A percentile compares a stretch with the other conserved stretches of the same genome.
phyloP scores from a whole-genome alignment of 2,888 invertebrate species.

The Oxyscelio sp. region DNA sequence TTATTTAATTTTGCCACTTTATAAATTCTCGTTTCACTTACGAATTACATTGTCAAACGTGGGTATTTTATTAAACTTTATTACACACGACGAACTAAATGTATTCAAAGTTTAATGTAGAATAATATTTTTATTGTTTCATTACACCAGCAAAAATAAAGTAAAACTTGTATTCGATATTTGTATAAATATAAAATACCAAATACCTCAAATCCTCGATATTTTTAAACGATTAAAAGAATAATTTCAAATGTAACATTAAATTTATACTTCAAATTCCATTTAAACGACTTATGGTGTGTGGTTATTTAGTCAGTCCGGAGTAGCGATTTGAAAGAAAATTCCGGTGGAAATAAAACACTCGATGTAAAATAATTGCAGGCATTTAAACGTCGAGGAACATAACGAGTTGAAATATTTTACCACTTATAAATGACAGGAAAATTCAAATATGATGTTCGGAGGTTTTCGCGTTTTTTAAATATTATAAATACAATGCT shows the following conservation, averaged over 20 bases:
- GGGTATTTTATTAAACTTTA: no score
- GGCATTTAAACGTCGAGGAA: constrained; percentile 7
- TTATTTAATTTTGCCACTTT: no score
- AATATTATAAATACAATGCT: constrained; percentile 49
- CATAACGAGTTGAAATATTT: constrained; percentile 44
- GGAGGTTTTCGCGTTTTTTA: constrained; percentile 22
- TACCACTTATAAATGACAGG: constrained; percentile 21
- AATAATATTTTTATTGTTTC: constrained; percentile 58
- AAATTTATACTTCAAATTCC: constrained; percentile 9
- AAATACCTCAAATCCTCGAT: constrained; percentile 19
- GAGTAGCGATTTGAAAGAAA: constrained; percentile 53
- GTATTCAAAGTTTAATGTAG: no score
- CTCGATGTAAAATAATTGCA: constrained; percentile 44
- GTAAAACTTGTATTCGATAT: constrained; percentile 44
- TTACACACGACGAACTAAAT: no score
- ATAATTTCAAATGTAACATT: constrained; percentile 57
- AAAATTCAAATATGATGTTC: constrained; percentile 2
- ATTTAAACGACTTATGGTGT: constrained; percentile 52
- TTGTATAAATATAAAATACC: constrained; percentile 25
- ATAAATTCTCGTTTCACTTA: no score
- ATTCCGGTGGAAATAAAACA: constrained; percentile 36
- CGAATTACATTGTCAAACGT: no score
- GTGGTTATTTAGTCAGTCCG: constrained; percentile 7
- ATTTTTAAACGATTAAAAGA: constrained; percentile 24
- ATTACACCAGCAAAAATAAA: constrained; percentile 49